These are phyloP conservation scores for Octodon degus DNA, from an alignment of 2,113 vertebrate species.

Conservation along the genomic window DNA sequence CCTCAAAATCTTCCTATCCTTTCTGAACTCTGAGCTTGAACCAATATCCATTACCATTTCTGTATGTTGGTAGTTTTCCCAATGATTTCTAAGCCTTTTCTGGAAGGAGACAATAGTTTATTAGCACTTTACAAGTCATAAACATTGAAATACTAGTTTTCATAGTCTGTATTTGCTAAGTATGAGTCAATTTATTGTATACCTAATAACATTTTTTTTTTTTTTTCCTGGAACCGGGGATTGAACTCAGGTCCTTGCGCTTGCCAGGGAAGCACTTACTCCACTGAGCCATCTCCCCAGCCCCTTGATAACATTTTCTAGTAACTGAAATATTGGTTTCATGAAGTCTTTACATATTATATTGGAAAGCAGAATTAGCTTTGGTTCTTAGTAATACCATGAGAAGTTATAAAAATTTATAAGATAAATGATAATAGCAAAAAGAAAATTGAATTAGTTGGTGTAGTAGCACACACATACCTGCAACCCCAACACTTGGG, in stretches of 20 bases:
- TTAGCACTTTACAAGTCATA: neutral
- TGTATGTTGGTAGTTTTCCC: neutral
- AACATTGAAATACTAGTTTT: neutral
- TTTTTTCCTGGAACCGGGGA: too few species aligned
- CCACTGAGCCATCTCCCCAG: too few species aligned
- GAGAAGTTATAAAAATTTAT: conserved; percentile 2
- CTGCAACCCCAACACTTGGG: neutral
- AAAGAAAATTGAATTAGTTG: neutral
- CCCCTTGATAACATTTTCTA: neutral
- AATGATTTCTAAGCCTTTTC: neutral
- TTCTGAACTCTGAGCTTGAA: neutral
- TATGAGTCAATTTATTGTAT: neutral
- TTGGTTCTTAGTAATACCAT: neutral
- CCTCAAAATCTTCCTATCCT: neutral
- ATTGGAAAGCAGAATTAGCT: neutral
- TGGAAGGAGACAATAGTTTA: neutral
- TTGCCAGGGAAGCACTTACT: too few species aligned
- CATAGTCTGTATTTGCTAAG: conserved; percentile 1
- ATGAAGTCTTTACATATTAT: neutral
- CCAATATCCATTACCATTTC: neutral
- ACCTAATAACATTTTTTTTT: neutral
- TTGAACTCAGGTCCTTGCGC: too few species aligned
- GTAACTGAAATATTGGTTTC: conserved; percentile 31
- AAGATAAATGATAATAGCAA: conserved; percentile 7
- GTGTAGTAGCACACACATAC: neutral